A percentile compares a stretch with the other conserved stretches of the same genome.
These are phyloP conservation scores for Nylanderia fulva DNA, from an alignment of 1,140 invertebrate genomes.

Conservation along the genomic window DNA sequence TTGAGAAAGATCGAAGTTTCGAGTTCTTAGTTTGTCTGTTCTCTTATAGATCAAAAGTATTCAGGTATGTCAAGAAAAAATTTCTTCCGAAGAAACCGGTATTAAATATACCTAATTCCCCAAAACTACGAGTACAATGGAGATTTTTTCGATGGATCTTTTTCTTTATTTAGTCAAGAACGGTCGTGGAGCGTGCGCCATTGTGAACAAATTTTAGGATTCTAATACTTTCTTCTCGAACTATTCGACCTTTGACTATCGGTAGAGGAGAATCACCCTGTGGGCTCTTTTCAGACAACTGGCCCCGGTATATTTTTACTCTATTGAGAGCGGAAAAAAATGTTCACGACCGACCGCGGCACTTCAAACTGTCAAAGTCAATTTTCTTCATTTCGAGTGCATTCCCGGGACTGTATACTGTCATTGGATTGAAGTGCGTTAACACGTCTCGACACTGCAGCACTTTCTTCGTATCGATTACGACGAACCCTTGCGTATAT, in stretches of 20 bases:
- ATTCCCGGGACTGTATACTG: conserved; percentile 51
- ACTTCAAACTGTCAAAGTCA: conserved; percentile 65
- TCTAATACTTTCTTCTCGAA: not conserved
- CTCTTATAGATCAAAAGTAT: not conserved
- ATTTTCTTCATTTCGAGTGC: conserved; percentile 65
- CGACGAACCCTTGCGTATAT: not conserved
- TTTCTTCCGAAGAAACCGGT: not conserved
- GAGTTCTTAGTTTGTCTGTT: not conserved
- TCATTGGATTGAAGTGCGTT: conserved; percentile 52
- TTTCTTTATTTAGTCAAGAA: not conserved
- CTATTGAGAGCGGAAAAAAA: conserved; percentile 67
- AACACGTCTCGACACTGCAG: not conserved
- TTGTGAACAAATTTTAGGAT: conserved; percentile 28
- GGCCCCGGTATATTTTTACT: conserved; percentile 61
- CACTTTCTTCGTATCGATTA: conserved; percentile 60
- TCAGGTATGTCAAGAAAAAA: not conserved
- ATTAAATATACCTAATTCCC: not conserved
- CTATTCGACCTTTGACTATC: not conserved
- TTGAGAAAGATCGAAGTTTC: not conserved
- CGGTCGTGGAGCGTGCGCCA: not conserved
- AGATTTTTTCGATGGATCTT: not conserved
- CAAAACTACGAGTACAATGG: not conserved
- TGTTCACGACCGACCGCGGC: conserved; percentile 14
- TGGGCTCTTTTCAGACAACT: conserved; percentile 4
- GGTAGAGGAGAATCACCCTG: not conserved